Evolutionary conservation across 2,113 vertebrate genomes (phyloP).

Genomic region (Leptobrachium ailaonicum): DNA sequence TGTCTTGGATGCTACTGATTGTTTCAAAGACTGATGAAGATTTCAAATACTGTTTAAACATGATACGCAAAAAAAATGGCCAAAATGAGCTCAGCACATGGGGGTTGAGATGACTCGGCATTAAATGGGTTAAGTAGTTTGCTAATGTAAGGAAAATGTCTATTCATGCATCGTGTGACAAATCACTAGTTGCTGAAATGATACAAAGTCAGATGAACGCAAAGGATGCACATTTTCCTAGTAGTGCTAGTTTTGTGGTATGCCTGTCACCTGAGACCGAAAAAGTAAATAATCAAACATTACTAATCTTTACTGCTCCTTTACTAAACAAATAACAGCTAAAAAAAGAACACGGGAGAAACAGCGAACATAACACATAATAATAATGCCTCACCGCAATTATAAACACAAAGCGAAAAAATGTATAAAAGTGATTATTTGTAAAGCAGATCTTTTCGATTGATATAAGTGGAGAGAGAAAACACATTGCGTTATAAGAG

Average conservation of each 20-base stretch:
- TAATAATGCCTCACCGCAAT: background rate
- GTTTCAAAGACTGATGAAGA: no score
- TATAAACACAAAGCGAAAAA: background rate
- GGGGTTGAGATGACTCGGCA: no score
- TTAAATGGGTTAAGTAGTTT: no score
- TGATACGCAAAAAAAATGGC: no score
- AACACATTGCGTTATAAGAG: background rate
- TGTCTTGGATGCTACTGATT: no score
- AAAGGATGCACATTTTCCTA: constrained; percentile 5
- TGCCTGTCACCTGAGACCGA: constrained; percentile 1
- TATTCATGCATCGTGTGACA: background rate
- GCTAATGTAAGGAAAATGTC: no score
- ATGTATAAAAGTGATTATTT: background rate
- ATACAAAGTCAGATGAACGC: background rate
- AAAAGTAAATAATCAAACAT: constrained; percentile 31
- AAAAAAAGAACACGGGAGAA: background rate
- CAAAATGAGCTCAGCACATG: no score
- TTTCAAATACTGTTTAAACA: no score
- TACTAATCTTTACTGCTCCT: constrained; percentile 11
- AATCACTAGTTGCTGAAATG: background rate
- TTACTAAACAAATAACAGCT: constrained; percentile 10
- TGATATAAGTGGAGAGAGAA: background rate
- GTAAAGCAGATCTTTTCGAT: background rate
- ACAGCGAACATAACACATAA: constrained; percentile 5
- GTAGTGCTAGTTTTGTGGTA: constrained; percentile 11